phyloP scores from a whole-genome alignment of 2,888 invertebrate species.

The Theristus sp. region DNA sequence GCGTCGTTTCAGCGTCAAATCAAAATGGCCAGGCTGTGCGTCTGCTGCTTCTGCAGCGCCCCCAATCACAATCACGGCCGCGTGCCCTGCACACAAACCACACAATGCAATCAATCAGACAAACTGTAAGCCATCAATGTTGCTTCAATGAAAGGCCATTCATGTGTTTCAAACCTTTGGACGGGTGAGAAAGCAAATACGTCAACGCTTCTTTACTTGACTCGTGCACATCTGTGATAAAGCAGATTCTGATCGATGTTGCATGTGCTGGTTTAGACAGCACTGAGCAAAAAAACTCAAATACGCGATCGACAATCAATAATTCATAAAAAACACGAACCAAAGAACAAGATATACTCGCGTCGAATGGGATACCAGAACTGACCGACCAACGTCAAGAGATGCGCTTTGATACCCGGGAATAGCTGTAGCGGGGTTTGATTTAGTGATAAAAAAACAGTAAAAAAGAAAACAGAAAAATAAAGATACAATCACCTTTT shows the following conservation, averaged over 20 bases:
- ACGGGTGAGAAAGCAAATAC: neutral
- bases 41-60: slow-evolving; percentile 73
- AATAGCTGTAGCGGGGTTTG: slow-evolving; percentile 28
- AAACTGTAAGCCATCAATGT: too few species aligned
- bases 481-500: neutral
- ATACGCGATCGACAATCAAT: too few species aligned
- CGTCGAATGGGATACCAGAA: slow-evolving; percentile 51
- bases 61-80: slow-evolving; percentile 57
- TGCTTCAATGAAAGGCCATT: too few species aligned
- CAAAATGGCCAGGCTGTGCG: slow-evolving; percentile 44
- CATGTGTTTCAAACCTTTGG: neutral
- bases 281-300: too few species aligned
- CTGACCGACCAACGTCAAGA: slow-evolving; percentile 48
- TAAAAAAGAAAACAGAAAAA: neutral
- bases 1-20: slow-evolving; percentile 10
- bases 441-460: neutral
- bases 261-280: too few species aligned
- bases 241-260: too few species aligned
- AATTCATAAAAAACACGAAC: neutral
- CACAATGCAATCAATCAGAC: too few species aligned
- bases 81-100: slow-evolving; percentile 36
- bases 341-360: slow-evolving; percentile 41
- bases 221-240: neutral
- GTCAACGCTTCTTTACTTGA: neutral
- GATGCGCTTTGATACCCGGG: slow-evolving; percentile 32